Conservation (phyloP, 2,113 vertebrate species). For the Psophia crepitans region DNA sequence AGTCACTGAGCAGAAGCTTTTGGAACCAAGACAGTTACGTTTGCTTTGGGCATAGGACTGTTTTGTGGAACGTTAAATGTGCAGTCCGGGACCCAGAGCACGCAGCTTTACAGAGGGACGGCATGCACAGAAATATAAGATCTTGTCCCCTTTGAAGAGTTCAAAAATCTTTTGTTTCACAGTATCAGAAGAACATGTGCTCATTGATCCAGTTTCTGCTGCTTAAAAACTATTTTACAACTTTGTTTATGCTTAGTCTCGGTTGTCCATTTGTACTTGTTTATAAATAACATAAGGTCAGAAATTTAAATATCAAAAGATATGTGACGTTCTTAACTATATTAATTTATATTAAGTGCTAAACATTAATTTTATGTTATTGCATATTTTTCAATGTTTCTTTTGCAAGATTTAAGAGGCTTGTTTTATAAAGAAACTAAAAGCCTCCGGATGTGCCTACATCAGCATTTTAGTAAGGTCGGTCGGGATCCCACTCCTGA, state of each 20-base stretch:
- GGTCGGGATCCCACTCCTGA: background rate
- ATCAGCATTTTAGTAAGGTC: background rate
- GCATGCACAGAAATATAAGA: background rate
- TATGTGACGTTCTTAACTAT: background rate
- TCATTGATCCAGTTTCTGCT: background rate
- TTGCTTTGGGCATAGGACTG: background rate
- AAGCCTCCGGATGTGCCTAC: background rate
- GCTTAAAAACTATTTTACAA: background rate
- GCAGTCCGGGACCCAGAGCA: background rate
- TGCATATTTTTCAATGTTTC: background rate
- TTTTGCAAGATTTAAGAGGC: background rate
- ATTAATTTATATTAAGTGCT: background rate
- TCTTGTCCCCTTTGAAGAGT: background rate
- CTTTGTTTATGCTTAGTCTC: background rate
- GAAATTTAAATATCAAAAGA: background rate
- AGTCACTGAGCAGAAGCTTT: background rate
- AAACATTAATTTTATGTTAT: background rate
- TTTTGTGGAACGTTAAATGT: background rate
- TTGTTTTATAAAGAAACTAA: background rate
- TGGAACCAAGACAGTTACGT: background rate
- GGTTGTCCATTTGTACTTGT: background rate
- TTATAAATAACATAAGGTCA: background rate
- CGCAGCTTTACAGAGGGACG: background rate
- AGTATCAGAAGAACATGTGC: background rate
- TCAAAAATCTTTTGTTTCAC: background rate